Conservation (phyloP, 2,888 invertebrate genomes). For the Didymodactylos carnosus region DNA sequence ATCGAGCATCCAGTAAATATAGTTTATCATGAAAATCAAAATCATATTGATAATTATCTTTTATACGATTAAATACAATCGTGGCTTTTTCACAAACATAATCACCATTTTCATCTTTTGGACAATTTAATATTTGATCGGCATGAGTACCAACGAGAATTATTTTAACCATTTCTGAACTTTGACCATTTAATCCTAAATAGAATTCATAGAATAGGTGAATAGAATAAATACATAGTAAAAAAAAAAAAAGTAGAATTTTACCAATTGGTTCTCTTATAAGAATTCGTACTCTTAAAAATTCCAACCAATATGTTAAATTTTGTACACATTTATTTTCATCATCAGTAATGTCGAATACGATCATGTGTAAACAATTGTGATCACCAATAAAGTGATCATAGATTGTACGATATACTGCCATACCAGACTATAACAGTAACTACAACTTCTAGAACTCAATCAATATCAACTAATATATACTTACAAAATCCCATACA, state of each 20-base stretch:
- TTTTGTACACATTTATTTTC: not conserved
- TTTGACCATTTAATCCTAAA: conserved; percentile 42
- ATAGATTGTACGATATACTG: conserved; percentile 47
- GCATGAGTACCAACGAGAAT: conserved; percentile 47
- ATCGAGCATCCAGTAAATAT: conserved; percentile 45
- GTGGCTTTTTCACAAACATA: conserved; percentile 42
- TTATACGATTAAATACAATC: conserved; percentile 33
- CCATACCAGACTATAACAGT: conserved; percentile 59
- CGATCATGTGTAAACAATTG: conserved; percentile 45
- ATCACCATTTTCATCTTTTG: conserved; percentile 41
- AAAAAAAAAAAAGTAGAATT: not conserved
- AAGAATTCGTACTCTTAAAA: conserved; percentile 17
- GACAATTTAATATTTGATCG: conserved; percentile 37
- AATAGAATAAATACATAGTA: conserved; percentile 23
- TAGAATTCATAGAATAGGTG: too few relatives aligned
- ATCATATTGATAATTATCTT: conserved; percentile 18
- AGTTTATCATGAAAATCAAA: conserved; percentile 42
- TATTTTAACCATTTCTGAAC: conserved; percentile 38
- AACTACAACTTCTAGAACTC: not conserved
- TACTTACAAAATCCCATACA: conserved; percentile 21
- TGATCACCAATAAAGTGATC: conserved; percentile 50
- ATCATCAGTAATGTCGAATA: conserved; percentile 21
- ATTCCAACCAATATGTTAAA: conserved; percentile 30
- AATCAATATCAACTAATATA: not conserved
- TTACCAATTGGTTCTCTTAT: not conserved